phyloP scores from a whole-genome alignment of 2,888 invertebrate species.

The Phortica okadai region DNA sequence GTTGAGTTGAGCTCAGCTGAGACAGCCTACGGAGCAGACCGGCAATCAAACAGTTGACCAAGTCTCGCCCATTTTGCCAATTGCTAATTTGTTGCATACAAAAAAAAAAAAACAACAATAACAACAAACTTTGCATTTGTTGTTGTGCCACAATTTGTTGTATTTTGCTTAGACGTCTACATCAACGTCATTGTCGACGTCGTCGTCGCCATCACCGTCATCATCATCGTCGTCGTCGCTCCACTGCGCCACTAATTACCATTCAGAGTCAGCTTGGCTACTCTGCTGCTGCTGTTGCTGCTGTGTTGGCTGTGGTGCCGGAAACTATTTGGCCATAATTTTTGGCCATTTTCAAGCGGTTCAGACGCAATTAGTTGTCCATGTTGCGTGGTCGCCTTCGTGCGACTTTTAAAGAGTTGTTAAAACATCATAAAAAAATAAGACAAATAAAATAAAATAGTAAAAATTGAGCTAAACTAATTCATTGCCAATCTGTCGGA shows the following conservation, averaged over 20 bases:
- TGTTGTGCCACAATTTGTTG: conserved; percentile 4
- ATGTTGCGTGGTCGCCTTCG: neutral
- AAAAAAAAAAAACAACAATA: neutral
- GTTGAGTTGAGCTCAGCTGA: no score
- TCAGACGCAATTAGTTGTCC: neutral
- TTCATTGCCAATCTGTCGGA: conserved; percentile 30
- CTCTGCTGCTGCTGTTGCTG: neutral
- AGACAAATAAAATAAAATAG: neutral
- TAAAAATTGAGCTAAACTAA: neutral
- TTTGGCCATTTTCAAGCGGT: conserved; percentile 56
- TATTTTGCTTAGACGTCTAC: neutral
- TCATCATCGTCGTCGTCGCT: neutral
- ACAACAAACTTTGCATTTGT: conserved; percentile 7
- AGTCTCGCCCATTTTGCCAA: neutral
- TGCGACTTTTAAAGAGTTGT: neutral
- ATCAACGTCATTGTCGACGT: neutral
- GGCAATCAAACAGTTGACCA: neutral
- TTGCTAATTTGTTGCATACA: neutral
- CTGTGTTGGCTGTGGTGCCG: conserved; percentile 42
- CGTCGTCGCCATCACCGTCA: neutral
- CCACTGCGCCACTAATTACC: conserved; percentile 24
- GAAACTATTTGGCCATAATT: conserved; percentile 68
- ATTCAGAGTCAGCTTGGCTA: neutral
- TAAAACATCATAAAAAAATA: neutral
- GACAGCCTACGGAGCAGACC: no score